These are phyloP conservation scores for Hypsopygia costalis DNA, from an alignment of 2,888 invertebrate species.

Conservation along the genomic window DNA sequence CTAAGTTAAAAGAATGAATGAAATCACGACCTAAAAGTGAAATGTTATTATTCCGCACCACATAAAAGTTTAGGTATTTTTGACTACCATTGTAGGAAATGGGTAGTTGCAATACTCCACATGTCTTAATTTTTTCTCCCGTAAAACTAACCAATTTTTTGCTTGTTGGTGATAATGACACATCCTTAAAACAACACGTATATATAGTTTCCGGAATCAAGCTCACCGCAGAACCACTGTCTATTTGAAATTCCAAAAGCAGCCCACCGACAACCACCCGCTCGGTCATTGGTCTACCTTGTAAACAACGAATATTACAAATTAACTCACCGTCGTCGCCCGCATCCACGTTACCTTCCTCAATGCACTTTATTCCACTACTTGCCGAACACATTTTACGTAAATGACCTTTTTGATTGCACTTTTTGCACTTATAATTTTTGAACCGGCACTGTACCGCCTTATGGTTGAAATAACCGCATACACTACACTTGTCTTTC, in stretches of 20 bases:
- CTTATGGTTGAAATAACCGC: conserved; percentile 19
- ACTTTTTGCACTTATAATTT: conserved; percentile 20
- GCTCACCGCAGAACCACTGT: no score
- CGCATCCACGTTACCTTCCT: neutral
- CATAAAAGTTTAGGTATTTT: neutral
- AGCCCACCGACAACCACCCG: neutral
- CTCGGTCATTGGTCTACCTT: neutral
- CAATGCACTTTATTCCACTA: neutral
- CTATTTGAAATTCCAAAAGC: no score
- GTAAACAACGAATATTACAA: neutral
- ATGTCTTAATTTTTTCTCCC: no score
- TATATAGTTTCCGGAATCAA: no score
- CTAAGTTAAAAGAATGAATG: neutral
- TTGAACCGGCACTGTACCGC: conserved; percentile 15
- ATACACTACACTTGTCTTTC: conserved; percentile 23
- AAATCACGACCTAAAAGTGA: neutral
- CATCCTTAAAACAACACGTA: no score
- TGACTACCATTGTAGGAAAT: no score
- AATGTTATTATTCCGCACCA: neutral
- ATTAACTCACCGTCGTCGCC: neutral
- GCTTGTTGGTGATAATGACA: no score
- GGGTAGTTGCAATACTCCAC: no score
- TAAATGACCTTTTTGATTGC: conserved; percentile 16
- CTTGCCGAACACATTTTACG: conserved; percentile 15
- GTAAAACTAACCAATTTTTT: no score